Percentiles rank a stretch among this genome's conserved stretches.
phyloP scores from a whole-genome alignment of 2,797 vertebrate genomes.

The Malacoctenus gilli region DNA sequence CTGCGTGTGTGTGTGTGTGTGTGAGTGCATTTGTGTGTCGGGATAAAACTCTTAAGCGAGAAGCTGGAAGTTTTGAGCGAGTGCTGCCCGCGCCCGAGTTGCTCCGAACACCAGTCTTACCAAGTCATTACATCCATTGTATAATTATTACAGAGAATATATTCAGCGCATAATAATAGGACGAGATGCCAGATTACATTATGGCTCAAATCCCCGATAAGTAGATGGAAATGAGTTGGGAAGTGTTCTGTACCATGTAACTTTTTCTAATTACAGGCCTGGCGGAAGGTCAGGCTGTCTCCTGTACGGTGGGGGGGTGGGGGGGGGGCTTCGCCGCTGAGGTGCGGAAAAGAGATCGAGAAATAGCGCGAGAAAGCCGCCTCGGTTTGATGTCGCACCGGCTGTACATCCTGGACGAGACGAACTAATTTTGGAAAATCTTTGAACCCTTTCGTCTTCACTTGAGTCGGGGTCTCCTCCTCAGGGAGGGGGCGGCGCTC shows the following conservation, averaged over 20 bases:
- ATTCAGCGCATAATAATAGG: background rate
- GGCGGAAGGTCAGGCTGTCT: background rate
- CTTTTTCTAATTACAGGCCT: background rate
- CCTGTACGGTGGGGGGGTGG: background rate
- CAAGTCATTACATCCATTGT: background rate
- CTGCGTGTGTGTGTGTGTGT: too few species aligned
- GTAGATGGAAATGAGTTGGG: conserved; percentile 6
- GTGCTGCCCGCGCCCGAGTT: background rate
- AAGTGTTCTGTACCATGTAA: background rate
- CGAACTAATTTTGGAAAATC: too few species aligned
- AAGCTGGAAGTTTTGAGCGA: conserved; percentile 1
- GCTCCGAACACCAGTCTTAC: background rate
- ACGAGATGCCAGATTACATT: background rate
- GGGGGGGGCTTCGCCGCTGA: background rate
- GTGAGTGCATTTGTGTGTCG: too few species aligned
- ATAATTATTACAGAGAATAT: background rate
- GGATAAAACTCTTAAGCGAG: too few species aligned
- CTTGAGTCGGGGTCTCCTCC: too few species aligned
- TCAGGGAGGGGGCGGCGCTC: too few species aligned
- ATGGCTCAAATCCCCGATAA: conserved; percentile 1
- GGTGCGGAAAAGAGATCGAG: background rate
- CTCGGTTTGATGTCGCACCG: background rate
- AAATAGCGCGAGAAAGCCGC: conserved; percentile 4
- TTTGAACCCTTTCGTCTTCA: too few species aligned
- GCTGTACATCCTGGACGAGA: background rate